Evolutionary conservation across 2,888 invertebrate species (phyloP).

Genomic region (Trilocha varians): DNA sequence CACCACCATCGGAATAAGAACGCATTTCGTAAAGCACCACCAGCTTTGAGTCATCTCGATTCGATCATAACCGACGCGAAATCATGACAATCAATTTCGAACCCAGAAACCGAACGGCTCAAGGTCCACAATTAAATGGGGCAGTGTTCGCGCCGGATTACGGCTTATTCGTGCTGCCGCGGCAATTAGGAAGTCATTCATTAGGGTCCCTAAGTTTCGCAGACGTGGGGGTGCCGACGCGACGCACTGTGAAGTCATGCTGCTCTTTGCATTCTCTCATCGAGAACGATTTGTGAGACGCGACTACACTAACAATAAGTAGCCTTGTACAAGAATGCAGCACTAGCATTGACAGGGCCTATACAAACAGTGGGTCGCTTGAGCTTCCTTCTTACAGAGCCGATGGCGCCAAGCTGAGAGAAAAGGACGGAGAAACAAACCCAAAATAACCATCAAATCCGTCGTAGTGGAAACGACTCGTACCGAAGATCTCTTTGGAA

Average conservation of each 20-base stretch:
- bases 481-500: constrained; percentile 51
- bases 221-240: constrained; percentile 69
- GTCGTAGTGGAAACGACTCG: constrained; percentile 41
- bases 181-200: constrained; percentile 74
- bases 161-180: constrained; percentile 63
- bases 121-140: constrained; percentile 63
- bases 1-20: constrained; percentile 33
- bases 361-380: constrained; percentile 57
- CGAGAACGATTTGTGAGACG: constrained; percentile 5
- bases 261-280: constrained; percentile 42
- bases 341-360: constrained; percentile 30
- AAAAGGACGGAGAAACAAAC: constrained; percentile 57
- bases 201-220: constrained; percentile 73
- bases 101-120: constrained; percentile 53
- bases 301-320: constrained; percentile 39
- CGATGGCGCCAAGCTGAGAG: constrained; percentile 58
- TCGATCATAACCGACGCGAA: constrained; percentile 34
- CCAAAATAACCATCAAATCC: constrained; percentile 65
- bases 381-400: constrained; percentile 40
- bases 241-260: constrained; percentile 51
- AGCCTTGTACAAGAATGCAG: constrained; percentile 54
- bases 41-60: constrained; percentile 17
- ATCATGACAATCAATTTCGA: constrained; percentile 57
- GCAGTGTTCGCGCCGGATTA: constrained; percentile 57
- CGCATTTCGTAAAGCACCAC: constrained; percentile 17